Percentiles rank a stretch among this genome's conserved stretches.
These are phyloP conservation scores for Pionites leucogaster DNA, from an alignment of 2,113 vertebrate genomes.

Conservation along the genomic window DNA sequence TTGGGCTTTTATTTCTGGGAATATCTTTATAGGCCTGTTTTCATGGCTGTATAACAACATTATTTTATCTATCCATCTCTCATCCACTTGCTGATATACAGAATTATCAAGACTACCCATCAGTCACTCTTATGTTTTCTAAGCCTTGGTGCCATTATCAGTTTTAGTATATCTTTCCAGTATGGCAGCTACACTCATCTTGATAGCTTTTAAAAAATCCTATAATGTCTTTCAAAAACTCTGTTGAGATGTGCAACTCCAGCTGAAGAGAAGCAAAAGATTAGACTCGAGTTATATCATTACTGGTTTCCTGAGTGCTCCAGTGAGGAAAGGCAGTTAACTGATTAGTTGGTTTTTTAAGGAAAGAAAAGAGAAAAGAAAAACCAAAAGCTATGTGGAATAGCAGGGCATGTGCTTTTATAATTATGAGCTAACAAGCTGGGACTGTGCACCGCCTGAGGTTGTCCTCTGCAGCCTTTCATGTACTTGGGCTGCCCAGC, in stretches of 20 bases:
- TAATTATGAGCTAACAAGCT: background rate
- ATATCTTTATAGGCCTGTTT: conserved; percentile 21
- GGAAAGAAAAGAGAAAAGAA: too few species aligned
- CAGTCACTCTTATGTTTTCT: conserved; percentile 9
- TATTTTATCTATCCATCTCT: conserved; percentile 45
- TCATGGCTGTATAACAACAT: conserved; percentile 5
- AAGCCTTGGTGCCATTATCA: background rate
- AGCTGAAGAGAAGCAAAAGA: conserved; percentile 35
- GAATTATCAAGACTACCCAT: conserved; percentile 33
- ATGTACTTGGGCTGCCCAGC: background rate
- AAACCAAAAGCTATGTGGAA: background rate
- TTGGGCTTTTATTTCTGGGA: conserved; percentile 15
- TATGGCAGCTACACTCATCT: background rate
- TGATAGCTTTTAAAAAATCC: background rate
- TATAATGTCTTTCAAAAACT: background rate
- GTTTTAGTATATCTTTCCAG: background rate
- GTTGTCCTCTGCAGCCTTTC: conserved; percentile 42
- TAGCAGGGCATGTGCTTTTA: conserved; percentile 57
- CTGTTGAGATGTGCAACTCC: background rate
- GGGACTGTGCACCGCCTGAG: background rate
- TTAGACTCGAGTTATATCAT: conserved; percentile 9
- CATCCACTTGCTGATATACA: conserved; percentile 5
- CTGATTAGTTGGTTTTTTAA: background rate
- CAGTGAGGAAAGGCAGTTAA: conserved; percentile 33
- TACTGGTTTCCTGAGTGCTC: conserved; percentile 28